phyloP scores from a whole-genome alignment of 2,113 vertebrate genomes.

The Phalacrocorax brasilianus region DNA sequence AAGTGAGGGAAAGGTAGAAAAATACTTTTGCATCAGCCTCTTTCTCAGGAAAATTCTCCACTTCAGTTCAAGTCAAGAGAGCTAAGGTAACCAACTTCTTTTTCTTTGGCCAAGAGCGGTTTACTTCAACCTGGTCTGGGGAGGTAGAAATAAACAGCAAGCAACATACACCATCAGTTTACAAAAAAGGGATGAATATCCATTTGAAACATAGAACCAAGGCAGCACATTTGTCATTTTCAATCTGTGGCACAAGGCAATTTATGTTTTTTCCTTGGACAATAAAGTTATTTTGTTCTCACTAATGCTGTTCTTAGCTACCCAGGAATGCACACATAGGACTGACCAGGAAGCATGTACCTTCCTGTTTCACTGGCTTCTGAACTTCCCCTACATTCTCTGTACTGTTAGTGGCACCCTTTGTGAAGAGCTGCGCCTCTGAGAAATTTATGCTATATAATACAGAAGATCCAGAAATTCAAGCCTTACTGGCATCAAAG shows the following conservation, averaged over 20 bases:
- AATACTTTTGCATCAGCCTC: background rate
- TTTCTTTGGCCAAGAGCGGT: background rate
- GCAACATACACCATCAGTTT: background rate
- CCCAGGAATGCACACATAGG: background rate
- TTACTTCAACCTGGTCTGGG: background rate
- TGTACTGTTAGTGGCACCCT: background rate
- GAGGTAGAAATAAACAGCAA: background rate
- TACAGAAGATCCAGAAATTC: background rate
- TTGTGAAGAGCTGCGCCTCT: background rate
- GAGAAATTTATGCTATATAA: background rate
- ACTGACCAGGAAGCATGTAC: background rate
- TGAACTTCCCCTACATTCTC: background rate
- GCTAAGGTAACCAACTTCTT: background rate
- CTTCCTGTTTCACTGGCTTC: background rate
- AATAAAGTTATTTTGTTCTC: background rate
- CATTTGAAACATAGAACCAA: background rate
- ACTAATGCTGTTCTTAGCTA: background rate
- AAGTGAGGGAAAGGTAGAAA: background rate
- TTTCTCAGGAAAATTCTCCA: background rate
- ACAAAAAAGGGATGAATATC: background rate
- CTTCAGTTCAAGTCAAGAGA: background rate
- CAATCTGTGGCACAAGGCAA: background rate
- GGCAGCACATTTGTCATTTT: background rate
- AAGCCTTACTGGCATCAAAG: background rate
- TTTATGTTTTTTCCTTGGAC: background rate